Conservation (phyloP, 2,888 invertebrate genomes). For the Mycalesis mineus region DNA sequence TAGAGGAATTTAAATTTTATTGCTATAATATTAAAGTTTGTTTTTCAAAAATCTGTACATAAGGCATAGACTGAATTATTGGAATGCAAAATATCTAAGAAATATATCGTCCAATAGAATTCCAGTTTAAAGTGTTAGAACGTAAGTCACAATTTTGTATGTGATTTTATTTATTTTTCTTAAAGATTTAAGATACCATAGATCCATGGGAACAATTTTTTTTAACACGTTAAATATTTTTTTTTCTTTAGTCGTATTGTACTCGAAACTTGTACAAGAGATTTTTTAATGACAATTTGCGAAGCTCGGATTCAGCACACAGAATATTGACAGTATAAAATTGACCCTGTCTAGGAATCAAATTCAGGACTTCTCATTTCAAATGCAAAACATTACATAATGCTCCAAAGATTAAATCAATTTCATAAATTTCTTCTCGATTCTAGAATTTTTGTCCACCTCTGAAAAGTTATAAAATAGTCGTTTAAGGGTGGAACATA, state of each 20-base stretch:
- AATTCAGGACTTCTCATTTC: no score
- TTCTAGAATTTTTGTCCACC: no score
- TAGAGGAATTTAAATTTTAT: background rate
- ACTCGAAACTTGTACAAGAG: background rate
- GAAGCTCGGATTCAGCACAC: no score
- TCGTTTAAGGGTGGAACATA: no score
- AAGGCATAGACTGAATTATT: background rate
- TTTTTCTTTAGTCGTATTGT: background rate
- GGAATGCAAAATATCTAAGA: background rate
- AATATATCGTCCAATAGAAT: background rate
- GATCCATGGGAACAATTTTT: slow-evolving; percentile 7
- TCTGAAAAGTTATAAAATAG: no score
- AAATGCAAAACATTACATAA: no score
- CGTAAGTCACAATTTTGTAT: background rate
- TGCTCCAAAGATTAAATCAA: no score
- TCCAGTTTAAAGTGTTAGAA: background rate
- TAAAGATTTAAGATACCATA: background rate
- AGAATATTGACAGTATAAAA: no score
- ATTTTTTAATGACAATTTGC: background rate
- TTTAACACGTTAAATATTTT: background rate
- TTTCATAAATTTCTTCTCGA: no score
- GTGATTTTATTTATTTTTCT: background rate
- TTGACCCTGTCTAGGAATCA: no score
- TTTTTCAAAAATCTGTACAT: background rate
- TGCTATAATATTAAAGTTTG: background rate